Base-by-base conservation (phyloP, 2,797 vertebrate genomes). In the Myoxocephalus aenaeus region DNA sequence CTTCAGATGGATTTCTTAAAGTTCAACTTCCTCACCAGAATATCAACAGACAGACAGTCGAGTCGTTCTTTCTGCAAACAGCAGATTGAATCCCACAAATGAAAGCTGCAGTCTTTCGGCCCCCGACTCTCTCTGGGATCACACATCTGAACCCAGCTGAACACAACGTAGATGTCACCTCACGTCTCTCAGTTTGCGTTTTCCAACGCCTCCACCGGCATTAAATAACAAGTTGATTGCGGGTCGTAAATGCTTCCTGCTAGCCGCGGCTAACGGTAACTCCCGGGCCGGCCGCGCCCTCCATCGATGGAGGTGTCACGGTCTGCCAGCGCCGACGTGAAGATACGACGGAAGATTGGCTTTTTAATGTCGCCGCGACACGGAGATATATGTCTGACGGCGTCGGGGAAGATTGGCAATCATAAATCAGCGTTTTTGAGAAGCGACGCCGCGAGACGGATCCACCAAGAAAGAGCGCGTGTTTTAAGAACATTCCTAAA, bases 261-360 rank as follows among this genome's bases (percentile, higher is more conserved):
- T 53, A 71, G 58, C 42, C 15, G 3, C 62, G 56, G 68, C 63
- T 50, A 69, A 81, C 71, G 51, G 42, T 73, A 58, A 80, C 61
- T 87, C 59, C 13, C 12, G 53, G n/a, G 51, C 46, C n/a, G 34
- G 44, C 58, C 46, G 10, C 57, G 29, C 42, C 61, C 71, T 71
- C 27, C 3, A 65, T 77, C n/a, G 22, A 86, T 87, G 66, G 71
- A 50, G 15, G 10, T 27, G 54, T 64, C 17, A 9, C 1, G 25
- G 44, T 22, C 57, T 68, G 76, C 68, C 79, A 80, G 57, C 68
- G 22, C 3, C 51, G 68, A 71, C 36, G 81, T 75, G 77, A 83
- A 80, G 67, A 79, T 74, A 44, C 62, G 73, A 79, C 50, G 67
- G 82, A 76, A 77, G 66, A 71, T 48, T n/a, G 62, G 14, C 34